These are phyloP conservation scores for Macheiramphus alcinus DNA, from an alignment of 2,113 vertebrate species.

Conservation along the genomic window DNA sequence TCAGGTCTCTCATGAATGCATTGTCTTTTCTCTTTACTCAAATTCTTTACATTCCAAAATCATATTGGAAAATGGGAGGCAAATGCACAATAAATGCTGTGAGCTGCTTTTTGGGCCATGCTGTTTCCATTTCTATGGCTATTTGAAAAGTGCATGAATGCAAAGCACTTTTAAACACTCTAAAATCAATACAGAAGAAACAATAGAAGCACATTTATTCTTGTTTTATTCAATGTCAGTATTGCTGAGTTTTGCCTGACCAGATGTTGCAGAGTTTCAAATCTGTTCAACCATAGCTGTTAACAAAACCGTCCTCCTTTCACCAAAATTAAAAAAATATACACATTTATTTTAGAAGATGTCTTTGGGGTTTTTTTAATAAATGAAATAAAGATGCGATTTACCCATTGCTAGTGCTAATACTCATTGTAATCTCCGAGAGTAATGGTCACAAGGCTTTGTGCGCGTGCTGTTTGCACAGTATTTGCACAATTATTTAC, in stretches of 20 bases:
- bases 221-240: slow-evolving; percentile 50
- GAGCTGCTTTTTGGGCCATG: background rate
- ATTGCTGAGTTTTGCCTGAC: slow-evolving; percentile 39
- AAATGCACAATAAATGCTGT: slow-evolving; percentile 11
- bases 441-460: background rate
- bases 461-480: background rate
- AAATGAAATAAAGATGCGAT: background rate
- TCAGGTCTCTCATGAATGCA: slow-evolving; percentile 7
- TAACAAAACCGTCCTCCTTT: background rate
- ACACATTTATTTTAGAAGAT: background rate
- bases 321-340: background rate
- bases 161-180: slow-evolving; percentile 57
- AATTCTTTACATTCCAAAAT: slow-evolving; percentile 46
- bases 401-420: background rate
- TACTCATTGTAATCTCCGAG: background rate
- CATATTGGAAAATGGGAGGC: slow-evolving; percentile 13
- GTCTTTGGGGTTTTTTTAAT: background rate
- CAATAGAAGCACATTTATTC: slow-evolving; percentile 38
- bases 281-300: slow-evolving; percentile 42
- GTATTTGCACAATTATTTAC: background rate
- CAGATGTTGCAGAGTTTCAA: slow-evolving; percentile 62
- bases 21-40: slow-evolving; percentile 31
- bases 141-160: slow-evolving; percentile 53
- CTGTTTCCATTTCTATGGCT: slow-evolving; percentile 21
- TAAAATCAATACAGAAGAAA: slow-evolving; percentile 50